Conservation (phyloP, 2,797 vertebrate genomes). For the Sebastes jordani region DNA sequence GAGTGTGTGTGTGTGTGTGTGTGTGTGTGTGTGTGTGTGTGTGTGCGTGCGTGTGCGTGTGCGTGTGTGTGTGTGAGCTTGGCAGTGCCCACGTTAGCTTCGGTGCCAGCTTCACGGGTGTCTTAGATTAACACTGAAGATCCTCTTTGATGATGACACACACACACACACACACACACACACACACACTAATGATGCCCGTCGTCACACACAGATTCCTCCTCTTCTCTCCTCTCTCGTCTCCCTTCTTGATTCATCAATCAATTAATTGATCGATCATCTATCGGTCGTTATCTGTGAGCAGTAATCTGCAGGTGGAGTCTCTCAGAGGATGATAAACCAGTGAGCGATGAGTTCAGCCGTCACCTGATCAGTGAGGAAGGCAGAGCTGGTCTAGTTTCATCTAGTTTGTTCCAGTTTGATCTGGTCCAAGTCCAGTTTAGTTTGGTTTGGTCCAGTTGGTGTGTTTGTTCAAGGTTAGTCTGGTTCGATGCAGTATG, state of each 20-base stretch:
- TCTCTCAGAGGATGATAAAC: background rate
- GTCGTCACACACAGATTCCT: background rate
- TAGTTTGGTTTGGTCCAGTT: background rate
- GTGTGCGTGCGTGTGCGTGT: background rate
- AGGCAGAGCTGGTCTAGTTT: background rate
- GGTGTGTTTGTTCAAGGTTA: background rate
- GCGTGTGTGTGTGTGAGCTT: slow-evolving; percentile 26
- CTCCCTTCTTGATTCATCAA: background rate
- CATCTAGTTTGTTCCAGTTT: background rate
- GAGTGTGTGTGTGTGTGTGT: background rate
- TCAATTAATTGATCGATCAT: slow-evolving; percentile 9
- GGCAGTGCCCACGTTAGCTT: slow-evolving; percentile 54
- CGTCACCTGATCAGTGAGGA: background rate
- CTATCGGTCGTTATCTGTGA: background rate
- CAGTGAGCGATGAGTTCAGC: background rate
- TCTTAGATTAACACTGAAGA: slow-evolving; percentile 53
- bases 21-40: background rate
- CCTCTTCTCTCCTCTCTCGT: background rate
- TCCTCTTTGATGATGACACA: slow-evolving; percentile 39
- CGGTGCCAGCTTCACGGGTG: slow-evolving; percentile 47
- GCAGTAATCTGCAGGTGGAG: background rate
- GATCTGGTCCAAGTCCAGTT: background rate
- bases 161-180: background rate
- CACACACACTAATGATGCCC: background rate
- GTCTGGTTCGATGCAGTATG: background rate